A percentile compares a stretch with the other conserved stretches of the same genome.
Evolutionary conservation across 1,140 invertebrate species (phyloP).

Genomic region (Cyclina sinensis): DNA sequence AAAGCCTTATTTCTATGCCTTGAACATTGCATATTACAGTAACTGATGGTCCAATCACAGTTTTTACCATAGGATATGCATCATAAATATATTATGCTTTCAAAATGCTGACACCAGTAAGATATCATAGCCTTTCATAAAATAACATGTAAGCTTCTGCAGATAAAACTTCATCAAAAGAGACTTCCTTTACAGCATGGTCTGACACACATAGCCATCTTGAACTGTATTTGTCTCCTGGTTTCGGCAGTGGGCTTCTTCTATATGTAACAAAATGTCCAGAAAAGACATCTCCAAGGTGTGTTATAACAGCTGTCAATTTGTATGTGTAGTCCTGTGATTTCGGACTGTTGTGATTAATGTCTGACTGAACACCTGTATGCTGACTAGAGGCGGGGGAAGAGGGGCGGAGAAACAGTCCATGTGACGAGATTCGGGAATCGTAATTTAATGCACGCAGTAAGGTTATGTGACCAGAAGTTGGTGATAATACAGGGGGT

Average conservation of each 20-base stretch:
- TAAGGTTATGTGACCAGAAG: slow-evolving; percentile 80
- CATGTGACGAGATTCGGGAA: slow-evolving; percentile 76
- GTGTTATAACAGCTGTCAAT: slow-evolving; percentile 95
- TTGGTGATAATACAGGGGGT: slow-evolving; percentile 38
- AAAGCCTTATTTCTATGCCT: too few species aligned
- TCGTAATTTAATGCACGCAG: slow-evolving; percentile 84
- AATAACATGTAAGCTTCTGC: slow-evolving; percentile 88
- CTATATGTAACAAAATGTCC: slow-evolving; percentile 98
- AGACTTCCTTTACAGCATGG: slow-evolving; percentile 83
- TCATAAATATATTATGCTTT: too few species aligned
- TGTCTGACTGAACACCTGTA: slow-evolving; percentile 72
- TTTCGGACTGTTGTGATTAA: slow-evolving; percentile 80
- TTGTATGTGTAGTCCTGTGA: slow-evolving; percentile 88
- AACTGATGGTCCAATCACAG: too few species aligned
- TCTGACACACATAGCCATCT: slow-evolving; percentile 88
- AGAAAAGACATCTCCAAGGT: slow-evolving; percentile 93
- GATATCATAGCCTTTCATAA: slow-evolving; percentile 85
- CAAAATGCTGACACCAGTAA: background rate
- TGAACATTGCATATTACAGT: too few species aligned
- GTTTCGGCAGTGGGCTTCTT: slow-evolving; percentile 87
- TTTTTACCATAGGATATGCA: too few species aligned
- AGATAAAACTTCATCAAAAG: slow-evolving; percentile 84
- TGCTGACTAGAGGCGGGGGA: background rate
- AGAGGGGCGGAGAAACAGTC: slow-evolving; percentile 77
- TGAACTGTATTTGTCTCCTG: slow-evolving; percentile 76